phyloP scores from a whole-genome alignment of 2,113 vertebrate genomes.

The Pituophis catenifer region DNA sequence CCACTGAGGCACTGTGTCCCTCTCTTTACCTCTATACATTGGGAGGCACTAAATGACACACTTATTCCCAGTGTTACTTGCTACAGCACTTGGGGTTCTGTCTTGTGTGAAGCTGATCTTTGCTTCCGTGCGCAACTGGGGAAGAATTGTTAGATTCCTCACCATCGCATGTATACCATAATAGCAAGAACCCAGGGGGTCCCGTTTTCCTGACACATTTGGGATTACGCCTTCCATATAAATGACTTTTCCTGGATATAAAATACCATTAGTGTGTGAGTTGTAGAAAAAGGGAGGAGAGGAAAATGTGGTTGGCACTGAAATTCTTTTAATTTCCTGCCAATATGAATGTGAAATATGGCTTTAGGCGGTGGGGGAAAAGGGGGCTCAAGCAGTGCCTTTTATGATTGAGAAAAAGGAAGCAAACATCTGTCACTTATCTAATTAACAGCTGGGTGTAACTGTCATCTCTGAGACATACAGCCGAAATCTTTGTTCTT shows the following conservation, averaged over 20 bases:
- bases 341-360: neutral
- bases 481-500: slow-evolving; percentile 34
- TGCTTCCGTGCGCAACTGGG: neutral
- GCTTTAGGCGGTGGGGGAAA: neutral
- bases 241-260: neutral
- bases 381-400: neutral
- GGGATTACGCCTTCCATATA: neutral
- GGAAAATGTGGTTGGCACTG: neutral
- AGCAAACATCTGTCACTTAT: slow-evolving; percentile 39
- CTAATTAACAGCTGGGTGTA: slow-evolving; percentile 54
- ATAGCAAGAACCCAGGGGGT: neutral
- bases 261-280: slow-evolving; percentile 9
- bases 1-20: no score
- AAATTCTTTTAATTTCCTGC: neutral
- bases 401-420: slow-evolving; percentile 28
- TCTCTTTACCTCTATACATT: neutral
- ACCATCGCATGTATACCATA: neutral
- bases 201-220: neutral
- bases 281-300: neutral
- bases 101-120: neutral
- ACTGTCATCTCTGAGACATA: slow-evolving; percentile 49
- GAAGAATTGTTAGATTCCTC: neutral
- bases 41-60: neutral
- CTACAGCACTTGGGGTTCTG: neutral
- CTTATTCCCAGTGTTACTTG: neutral